A percentile compares a stretch with the other conserved stretches of the same genome.
These are phyloP conservation scores for Myopa testacea DNA, from an alignment of 2,888 invertebrate species.

Conservation along the genomic window DNA sequence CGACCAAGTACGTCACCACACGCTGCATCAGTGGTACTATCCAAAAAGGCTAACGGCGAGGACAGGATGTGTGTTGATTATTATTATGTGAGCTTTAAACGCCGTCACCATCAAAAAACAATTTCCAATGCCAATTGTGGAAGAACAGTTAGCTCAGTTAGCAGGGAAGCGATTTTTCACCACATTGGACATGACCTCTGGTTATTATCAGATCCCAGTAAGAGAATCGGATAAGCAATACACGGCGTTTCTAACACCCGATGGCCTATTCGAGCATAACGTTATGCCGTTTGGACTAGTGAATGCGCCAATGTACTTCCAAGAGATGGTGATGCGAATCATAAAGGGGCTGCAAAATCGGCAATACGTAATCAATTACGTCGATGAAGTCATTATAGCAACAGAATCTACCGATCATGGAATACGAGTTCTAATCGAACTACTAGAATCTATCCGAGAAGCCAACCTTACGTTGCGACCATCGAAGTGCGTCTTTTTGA, in stretches of 20 bases:
- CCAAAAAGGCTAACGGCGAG: slow-evolving; percentile 42
- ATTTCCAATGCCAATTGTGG: slow-evolving; percentile 45
- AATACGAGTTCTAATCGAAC: slow-evolving; percentile 29
- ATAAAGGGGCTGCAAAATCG: too few relatives aligned
- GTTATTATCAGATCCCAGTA: not conserved
- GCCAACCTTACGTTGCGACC: too few relatives aligned
- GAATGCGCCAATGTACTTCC: slow-evolving; percentile 59
- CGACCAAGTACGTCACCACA: slow-evolving; percentile 40
- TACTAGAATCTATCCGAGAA: not conserved
- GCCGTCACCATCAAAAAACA: slow-evolving; percentile 45
- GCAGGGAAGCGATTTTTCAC: slow-evolving; percentile 41
- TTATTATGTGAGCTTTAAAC: slow-evolving; percentile 41
- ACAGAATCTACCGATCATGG: slow-evolving; percentile 25
- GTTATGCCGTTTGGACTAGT: slow-evolving; percentile 60
- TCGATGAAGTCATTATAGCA: slow-evolving; percentile 44
- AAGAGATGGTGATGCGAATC: slow-evolving; percentile 42
- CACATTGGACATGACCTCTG: too few relatives aligned
- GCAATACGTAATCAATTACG: slow-evolving; percentile 1
- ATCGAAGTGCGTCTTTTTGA: slow-evolving; percentile 19
- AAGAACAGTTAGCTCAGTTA: slow-evolving; percentile 48
- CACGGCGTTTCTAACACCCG: slow-evolving; percentile 41
- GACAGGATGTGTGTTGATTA: slow-evolving; percentile 46
- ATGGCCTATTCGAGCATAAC: slow-evolving; percentile 56
- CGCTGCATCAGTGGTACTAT: slow-evolving; percentile 43
- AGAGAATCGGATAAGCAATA: slow-evolving; percentile 46